Base-by-base conservation (phyloP, 2,797 vertebrate genomes). In the Melanotaenia boesemani region DNA sequence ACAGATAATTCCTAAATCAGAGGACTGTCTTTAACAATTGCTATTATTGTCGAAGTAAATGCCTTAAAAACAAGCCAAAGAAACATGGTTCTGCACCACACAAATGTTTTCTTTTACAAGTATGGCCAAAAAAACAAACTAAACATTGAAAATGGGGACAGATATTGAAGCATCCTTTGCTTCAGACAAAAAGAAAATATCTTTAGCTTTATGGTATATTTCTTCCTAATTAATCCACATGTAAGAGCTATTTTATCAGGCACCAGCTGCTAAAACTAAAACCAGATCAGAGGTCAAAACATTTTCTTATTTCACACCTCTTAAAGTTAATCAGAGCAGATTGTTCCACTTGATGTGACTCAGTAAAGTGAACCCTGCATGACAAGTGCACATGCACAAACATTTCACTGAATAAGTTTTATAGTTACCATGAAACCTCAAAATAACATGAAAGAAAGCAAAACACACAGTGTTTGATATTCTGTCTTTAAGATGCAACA, bases 261-360 rank as follows among this genome's bases (percentile, higher is more conserved):
- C 26, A 13, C 63, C 2, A 18, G 63, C 37, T 67, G 54, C 54
- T 66, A 2, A 61, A 83, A 77, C 80, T 78, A 56, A 72, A 63
- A 69, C 13, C 58, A 68, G 22, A 65, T 72, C 9, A 1, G 0
- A 65, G 30, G 46, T 44, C 52, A 39, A 8, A 60, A 67, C 72
- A 60, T 70, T 48, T 71, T 77, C 59, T 67, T 62, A 75, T 86
- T 88, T 80, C 63, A 85, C 58, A 44, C 70, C 10, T 39, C 30
- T 81, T 64, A 50, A 5, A 72, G 64, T 65, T 74, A 12, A 71
- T 72, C 22, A 65, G 24, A 63, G 55, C 15, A 28, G 52, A 81
- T 71, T 63, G 32, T 74, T 67, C 54, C 63, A 54, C 74, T 79
- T 63, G 63, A 71, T 54, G 50, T 46, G 36, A 18, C 67, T 68